phyloP scores from a whole-genome alignment of 2,888 invertebrate genomes.

The Sesia bembeciformis region DNA sequence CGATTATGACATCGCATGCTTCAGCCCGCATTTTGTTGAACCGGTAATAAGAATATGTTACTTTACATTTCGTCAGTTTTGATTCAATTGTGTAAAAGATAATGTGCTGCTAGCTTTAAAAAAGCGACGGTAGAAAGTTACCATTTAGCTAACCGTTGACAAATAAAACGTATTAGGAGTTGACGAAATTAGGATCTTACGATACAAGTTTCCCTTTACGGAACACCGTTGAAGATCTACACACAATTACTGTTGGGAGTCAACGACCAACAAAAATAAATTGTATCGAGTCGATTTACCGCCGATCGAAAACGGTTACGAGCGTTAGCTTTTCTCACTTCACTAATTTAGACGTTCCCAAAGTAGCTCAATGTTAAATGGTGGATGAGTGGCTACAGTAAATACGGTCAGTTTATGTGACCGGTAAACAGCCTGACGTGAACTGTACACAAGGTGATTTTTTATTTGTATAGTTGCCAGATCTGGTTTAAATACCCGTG shows the following conservation, averaged over 20 bases:
- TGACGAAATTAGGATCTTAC: conserved; percentile 47
- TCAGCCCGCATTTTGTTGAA: too few species aligned
- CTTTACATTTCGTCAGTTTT: too few species aligned
- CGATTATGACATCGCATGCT: too few species aligned
- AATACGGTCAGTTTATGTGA: conserved; percentile 65
- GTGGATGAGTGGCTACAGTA: conserved; percentile 63
- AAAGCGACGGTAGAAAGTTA: neutral
- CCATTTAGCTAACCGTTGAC: conserved; percentile 4
- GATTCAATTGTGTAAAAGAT: too few species aligned
- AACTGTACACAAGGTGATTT: conserved; percentile 69
- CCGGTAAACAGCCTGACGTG: conserved; percentile 65
- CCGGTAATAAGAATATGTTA: too few species aligned
- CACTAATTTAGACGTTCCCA: conserved; percentile 70
- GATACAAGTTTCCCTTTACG: conserved; percentile 48
- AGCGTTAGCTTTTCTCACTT: conserved; percentile 70
- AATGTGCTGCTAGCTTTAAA: neutral
- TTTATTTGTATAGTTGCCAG: conserved; percentile 64
- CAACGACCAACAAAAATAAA: conserved; percentile 47
- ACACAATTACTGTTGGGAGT: conserved; percentile 56
- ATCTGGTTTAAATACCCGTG: conserved; percentile 67
- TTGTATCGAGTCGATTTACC: conserved; percentile 65
- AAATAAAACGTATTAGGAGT: conserved; percentile 43
- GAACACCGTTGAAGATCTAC: conserved; percentile 41
- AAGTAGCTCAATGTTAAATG: conserved; percentile 68
- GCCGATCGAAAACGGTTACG: conserved; percentile 58